Percentiles rank a stretch among this genome's conserved stretches.
phyloP scores from a whole-genome alignment of 1,140 invertebrate genomes.

The Bombus affinis region DNA sequence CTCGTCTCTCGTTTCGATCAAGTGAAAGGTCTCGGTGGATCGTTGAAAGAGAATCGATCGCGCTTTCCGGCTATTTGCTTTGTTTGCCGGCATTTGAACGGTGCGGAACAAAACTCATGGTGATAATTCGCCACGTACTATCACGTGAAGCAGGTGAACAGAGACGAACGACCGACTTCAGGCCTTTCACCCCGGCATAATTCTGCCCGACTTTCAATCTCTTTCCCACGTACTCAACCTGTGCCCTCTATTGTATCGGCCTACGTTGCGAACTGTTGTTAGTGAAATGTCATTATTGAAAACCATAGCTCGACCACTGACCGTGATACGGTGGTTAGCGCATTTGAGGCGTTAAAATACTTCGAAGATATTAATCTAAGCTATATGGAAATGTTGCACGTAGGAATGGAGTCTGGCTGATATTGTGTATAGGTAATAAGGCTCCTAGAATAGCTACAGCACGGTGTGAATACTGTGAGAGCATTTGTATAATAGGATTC shows the following conservation, averaged over 20 bases:
- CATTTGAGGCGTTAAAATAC: neutral
- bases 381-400: neutral
- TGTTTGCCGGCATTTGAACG: conserved; percentile 22
- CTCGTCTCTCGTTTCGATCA: neutral
- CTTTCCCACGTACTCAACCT: conserved; percentile 68
- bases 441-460: neutral
- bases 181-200: conserved; percentile 72
- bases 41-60: conserved; percentile 25
- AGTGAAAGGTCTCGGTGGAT: conserved; percentile 3
- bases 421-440: no score
- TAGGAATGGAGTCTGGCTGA: neutral
- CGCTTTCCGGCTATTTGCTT: neutral
- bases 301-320: neutral
- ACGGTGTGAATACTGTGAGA: neutral
- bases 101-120: conserved; percentile 33
- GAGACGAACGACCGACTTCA: conserved; percentile 65
- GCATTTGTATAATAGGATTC: no score
- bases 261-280: conserved; percentile 3
- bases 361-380: neutral
- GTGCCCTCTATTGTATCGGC: conserved; percentile 52
- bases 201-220: conserved; percentile 71
- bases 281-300: conserved; percentile 35
- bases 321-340: no score
- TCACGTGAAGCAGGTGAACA: conserved; percentile 62
- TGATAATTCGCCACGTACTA: conserved; percentile 57